Evolutionary conservation across 2,888 invertebrate genomes (phyloP).

Genomic region (Rhingia rostrata): DNA sequence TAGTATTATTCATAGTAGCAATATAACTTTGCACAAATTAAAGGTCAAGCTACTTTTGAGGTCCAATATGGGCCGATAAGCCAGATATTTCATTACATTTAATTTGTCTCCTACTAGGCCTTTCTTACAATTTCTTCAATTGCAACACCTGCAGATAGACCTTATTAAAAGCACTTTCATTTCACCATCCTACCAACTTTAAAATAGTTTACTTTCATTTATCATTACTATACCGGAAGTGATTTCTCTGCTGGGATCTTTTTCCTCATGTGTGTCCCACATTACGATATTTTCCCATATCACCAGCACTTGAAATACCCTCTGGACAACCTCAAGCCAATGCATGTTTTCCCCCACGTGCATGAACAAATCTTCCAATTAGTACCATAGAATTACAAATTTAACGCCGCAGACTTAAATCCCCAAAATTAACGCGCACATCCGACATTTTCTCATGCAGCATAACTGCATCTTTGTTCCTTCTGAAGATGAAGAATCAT

Average conservation of each 20-base stretch:
- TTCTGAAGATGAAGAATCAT: conserved; percentile 14
- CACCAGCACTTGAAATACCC: conserved; percentile 7
- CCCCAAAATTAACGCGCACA: conserved; percentile 31
- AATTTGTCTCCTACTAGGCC: too few species aligned
- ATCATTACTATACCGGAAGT: conserved; percentile 23
- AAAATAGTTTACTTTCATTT: not conserved
- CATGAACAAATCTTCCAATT: conserved; percentile 54
- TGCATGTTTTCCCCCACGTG: conserved; percentile 26
- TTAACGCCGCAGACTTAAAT: conserved; percentile 61
- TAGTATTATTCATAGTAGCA: too few species aligned
- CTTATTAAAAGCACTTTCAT: too few species aligned
- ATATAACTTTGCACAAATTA: too few species aligned
- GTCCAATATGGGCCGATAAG: too few species aligned
- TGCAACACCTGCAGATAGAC: too few species aligned
- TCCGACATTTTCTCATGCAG: conserved; percentile 40
- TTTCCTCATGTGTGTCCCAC: conserved; percentile 2
- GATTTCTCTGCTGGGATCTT: conserved; percentile 2
- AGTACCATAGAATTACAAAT: conserved; percentile 69
- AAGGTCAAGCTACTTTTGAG: too few species aligned
- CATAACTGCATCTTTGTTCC: not conserved
- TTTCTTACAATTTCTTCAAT: too few species aligned
- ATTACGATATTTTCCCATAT: conserved; percentile 21
- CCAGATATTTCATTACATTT: too few species aligned
- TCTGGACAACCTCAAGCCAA: conserved; percentile 26
- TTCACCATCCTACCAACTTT: not conserved